Percentiles rank a stretch among this genome's conserved stretches.
These are phyloP conservation scores for Oophaga pumilio DNA, from an alignment of 2,113 vertebrate genomes.

Conservation along the genomic window DNA sequence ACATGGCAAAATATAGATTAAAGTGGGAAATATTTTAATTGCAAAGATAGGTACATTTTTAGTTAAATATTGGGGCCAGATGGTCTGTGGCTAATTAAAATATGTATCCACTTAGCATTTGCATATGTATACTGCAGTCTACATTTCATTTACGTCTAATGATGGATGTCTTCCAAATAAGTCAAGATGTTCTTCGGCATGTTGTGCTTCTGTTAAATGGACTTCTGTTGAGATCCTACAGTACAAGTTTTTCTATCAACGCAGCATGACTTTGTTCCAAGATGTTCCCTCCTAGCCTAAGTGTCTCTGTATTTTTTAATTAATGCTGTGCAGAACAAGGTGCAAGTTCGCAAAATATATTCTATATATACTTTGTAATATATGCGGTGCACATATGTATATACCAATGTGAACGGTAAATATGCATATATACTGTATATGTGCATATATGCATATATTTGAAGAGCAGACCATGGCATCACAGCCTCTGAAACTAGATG, in stretches of 20 bases:
- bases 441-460: no score
- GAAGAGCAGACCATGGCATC: no score
- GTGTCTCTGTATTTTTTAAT: conserved; percentile 16
- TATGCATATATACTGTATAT: neutral
- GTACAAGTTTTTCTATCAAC: conserved; percentile 54
- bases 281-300: conserved; percentile 46
- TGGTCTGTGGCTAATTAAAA: conserved; percentile 55
- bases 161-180: conserved; percentile 57
- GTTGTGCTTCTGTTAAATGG: conserved; percentile 55
- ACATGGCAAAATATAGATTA: conserved; percentile 23
- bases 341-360: conserved; percentile 11
- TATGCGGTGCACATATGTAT: neutral
- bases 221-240: conserved; percentile 53
- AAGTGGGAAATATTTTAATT: conserved; percentile 49
- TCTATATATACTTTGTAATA: neutral
- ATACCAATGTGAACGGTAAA: neutral
- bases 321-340: conserved; percentile 4
- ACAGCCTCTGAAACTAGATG: no score
- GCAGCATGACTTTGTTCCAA: conserved; percentile 53
- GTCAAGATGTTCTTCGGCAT: conserved; percentile 54
- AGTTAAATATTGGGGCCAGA: conserved; percentile 50
- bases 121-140: conserved; percentile 53
- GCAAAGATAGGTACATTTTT: conserved; percentile 42
- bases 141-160: conserved; percentile 55
- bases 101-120: conserved; percentile 56